A percentile compares a stretch with the other conserved stretches of the same genome.
phyloP scores from a whole-genome alignment of 2,113 vertebrate species.

The Sinosuthora webbiana region DNA sequence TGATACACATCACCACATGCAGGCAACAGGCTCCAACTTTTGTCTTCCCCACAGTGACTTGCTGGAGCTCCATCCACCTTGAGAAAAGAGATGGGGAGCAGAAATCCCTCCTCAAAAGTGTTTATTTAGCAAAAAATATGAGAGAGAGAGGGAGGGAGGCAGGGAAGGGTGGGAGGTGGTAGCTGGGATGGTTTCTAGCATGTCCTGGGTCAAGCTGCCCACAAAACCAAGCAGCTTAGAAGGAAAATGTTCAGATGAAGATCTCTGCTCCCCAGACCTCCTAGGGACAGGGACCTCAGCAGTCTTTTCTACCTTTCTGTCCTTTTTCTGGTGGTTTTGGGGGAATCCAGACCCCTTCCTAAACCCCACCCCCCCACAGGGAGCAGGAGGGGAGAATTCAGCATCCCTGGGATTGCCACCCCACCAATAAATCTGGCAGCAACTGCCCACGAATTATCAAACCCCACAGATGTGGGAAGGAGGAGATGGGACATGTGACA shows the following conservation, averaged over 20 bases:
- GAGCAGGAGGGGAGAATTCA: rapidly evolving
- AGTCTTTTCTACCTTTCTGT: background rate
- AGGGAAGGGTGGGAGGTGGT: background rate
- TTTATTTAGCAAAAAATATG: background rate
- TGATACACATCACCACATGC: rapidly evolving
- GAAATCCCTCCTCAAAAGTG: background rate
- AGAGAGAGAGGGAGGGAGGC: too few relatives aligned
- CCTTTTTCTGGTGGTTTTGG: rapidly evolving
- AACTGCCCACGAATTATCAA: rapidly evolving
- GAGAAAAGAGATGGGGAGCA: background rate
- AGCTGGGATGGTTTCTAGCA: background rate
- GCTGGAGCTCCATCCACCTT: background rate
- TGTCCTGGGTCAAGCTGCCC: background rate
- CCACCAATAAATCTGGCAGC: background rate
- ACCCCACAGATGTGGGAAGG: rapidly evolving
- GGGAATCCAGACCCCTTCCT: rapidly evolving
- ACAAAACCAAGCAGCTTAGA: background rate
- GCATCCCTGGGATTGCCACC: background rate
- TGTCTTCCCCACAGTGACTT: rapidly evolving
- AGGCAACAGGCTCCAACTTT: background rate
- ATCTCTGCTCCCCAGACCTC: background rate
- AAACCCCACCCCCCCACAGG: background rate
- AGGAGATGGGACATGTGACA: background rate
- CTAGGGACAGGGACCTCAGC: background rate
- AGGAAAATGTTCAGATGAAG: background rate